Percentiles rank a stretch among this genome's conserved stretches.
Evolutionary conservation across 2,797 vertebrate species (phyloP).

Genomic region (Acropternis orthonyx): DNA sequence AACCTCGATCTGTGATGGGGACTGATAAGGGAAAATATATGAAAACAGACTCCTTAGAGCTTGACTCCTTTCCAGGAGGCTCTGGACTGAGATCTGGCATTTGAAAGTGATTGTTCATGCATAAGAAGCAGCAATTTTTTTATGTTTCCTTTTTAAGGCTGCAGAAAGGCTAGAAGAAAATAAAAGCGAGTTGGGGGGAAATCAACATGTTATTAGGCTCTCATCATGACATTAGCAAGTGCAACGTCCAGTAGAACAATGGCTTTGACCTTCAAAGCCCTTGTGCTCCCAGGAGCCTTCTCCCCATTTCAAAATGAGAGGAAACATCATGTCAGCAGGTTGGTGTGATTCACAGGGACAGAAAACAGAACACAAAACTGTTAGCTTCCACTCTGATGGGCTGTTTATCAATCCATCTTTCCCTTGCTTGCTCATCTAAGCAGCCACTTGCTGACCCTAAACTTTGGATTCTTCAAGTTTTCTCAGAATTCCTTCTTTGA

Average conservation of each 20-base stretch:
- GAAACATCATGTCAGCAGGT: background rate
- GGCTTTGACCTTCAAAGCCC: background rate
- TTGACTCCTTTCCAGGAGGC: constrained; percentile 62
- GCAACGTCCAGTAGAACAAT: constrained; percentile 21
- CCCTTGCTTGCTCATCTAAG: background rate
- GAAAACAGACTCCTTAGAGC: constrained; percentile 42
- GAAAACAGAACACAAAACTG: constrained; percentile 27
- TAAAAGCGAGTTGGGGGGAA: background rate
- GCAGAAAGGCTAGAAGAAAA: constrained; percentile 19
- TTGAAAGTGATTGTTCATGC: constrained; percentile 57
- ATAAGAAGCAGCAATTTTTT: constrained; percentile 11
- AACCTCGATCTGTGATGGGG: constrained; percentile 8
- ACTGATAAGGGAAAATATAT: constrained; percentile 49
- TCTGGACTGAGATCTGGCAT: constrained; percentile 40
- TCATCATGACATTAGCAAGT: background rate
- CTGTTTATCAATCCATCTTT: background rate
- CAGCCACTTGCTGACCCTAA: background rate
- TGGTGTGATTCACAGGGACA: background rate
- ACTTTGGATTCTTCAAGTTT: background rate
- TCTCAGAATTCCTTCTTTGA: background rate
- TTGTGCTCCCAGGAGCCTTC: background rate
- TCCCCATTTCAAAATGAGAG: constrained; percentile 24
- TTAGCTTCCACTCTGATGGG: background rate
- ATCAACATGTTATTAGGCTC: background rate
- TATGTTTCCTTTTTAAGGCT: constrained; percentile 15